phyloP scores from a whole-genome alignment of 2,113 vertebrate genomes.

The Pelobates fuscus region DNA sequence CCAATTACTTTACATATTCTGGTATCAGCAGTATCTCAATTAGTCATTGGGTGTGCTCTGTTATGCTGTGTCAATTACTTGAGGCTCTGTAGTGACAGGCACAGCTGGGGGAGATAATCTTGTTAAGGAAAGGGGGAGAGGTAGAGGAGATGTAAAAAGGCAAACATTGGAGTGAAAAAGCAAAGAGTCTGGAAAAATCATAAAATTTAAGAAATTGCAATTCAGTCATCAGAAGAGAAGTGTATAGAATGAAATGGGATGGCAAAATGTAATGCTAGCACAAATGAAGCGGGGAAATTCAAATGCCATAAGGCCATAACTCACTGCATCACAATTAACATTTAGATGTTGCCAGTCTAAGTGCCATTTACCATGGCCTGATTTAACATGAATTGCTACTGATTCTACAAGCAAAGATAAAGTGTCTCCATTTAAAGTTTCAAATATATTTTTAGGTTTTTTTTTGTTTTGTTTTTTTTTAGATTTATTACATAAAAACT shows the following conservation, averaged over 20 bases:
- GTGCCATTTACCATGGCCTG: background rate
- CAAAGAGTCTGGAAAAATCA: slow-evolving; percentile 7
- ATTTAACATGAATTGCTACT: background rate
- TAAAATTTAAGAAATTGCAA: slow-evolving; percentile 11
- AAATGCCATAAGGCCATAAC: slow-evolving; percentile 7
- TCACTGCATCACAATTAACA: slow-evolving; percentile 8
- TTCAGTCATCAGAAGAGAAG: background rate
- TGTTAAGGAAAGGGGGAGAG: slow-evolving; percentile 17
- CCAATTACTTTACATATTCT: slow-evolving; percentile 46
- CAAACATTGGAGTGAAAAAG: background rate
- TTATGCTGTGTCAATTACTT: slow-evolving; percentile 41
- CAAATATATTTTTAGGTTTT: too few relatives aligned
- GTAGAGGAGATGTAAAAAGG: slow-evolving; percentile 3
- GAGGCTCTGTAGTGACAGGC: slow-evolving; percentile 34
- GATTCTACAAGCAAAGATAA: background rate
- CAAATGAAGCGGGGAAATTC: slow-evolving; percentile 14
- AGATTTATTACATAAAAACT: too few relatives aligned
- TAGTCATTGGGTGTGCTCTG: slow-evolving; percentile 25
- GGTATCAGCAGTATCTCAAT: slow-evolving; percentile 48
- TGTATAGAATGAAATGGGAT: background rate
- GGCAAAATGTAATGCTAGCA: background rate
- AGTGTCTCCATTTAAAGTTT: too few relatives aligned
- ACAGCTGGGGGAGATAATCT: slow-evolving; percentile 49
- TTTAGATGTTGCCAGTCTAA: background rate
- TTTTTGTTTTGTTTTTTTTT: too few relatives aligned